Percentiles rank a stretch among this genome's conserved stretches.
Conservation (phyloP, 2,888 invertebrate species). For the Tachystola acroxantha region DNA sequence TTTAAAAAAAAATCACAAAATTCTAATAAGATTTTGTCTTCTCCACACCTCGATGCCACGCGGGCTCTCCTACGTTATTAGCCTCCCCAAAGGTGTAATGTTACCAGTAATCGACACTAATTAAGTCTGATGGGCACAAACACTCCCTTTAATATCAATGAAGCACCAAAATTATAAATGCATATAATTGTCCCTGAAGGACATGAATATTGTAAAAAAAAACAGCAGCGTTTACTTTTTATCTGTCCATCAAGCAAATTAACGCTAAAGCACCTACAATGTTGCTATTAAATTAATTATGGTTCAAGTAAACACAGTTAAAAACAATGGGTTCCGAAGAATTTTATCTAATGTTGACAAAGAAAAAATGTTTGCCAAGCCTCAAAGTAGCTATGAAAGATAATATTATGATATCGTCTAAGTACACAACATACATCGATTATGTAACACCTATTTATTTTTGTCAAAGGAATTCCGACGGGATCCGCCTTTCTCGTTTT, state of each 20-base stretch:
- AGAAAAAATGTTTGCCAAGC: neutral
- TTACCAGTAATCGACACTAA: neutral
- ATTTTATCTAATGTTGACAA: neutral
- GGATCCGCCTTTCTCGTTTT: no score
- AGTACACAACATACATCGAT: neutral
- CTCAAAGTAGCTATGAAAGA: conserved; percentile 1
- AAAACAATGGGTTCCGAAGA: neutral
- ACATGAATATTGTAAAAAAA: no score
- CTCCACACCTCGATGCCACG: no score
- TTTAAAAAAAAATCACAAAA: no score
- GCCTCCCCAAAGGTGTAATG: no score
- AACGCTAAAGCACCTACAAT: neutral
- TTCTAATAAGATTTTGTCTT: no score
- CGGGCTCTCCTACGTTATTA: no score
- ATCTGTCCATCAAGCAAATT: neutral
- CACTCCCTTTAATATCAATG: neutral
- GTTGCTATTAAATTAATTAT: neutral
- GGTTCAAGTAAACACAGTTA: no score
- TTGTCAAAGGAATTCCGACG: no score
- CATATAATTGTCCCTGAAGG: neutral
- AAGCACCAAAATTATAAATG: neutral
- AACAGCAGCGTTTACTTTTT: neutral
- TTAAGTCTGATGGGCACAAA: neutral
- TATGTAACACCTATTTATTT: no score
- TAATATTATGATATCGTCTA: conserved; percentile 1